Conservation (phyloP, 2,888 invertebrate genomes). For the Apamea monoglypha region DNA sequence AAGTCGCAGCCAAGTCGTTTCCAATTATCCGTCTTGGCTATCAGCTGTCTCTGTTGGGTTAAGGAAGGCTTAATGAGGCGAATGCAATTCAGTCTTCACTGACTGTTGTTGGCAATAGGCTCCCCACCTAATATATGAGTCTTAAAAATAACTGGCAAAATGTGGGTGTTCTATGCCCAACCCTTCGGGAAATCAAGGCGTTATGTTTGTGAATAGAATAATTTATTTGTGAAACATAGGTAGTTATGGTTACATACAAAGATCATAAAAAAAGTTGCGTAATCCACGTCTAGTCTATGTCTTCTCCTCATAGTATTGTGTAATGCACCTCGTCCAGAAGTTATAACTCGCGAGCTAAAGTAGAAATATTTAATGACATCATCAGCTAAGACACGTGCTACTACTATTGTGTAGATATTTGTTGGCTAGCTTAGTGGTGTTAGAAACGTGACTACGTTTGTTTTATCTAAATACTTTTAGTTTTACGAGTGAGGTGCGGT, state of each 20-base stretch:
- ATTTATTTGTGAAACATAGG: neutral
- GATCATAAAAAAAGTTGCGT: neutral
- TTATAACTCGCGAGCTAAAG: slow-evolving; percentile 6
- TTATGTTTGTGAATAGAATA: neutral
- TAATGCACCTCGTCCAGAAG: neutral
- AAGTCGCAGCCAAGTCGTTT: too few species aligned
- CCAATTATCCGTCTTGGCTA: too few species aligned
- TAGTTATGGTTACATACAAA: neutral
- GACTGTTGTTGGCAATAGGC: neutral
- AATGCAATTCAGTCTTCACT: too few species aligned
- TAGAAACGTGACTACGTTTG: slow-evolving; percentile 58
- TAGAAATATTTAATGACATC: slow-evolving; percentile 47
- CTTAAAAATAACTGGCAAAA: too few species aligned
- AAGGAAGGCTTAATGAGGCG: too few species aligned
- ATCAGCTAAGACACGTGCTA: slow-evolving; percentile 53
- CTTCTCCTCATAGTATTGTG: neutral
- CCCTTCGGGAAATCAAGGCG: neutral
- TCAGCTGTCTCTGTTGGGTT: too few species aligned
- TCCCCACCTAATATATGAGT: too few species aligned
- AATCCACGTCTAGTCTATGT: neutral
- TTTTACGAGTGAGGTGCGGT: slow-evolving; percentile 35
- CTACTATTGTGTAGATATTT: slow-evolving; percentile 46
- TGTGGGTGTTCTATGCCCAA: neutral
- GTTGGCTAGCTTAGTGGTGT: slow-evolving; percentile 20
- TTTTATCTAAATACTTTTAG: slow-evolving; percentile 54